Evolutionary conservation across 2,797 vertebrate genomes (phyloP).

Genomic region (Fistularia tabacaria): DNA sequence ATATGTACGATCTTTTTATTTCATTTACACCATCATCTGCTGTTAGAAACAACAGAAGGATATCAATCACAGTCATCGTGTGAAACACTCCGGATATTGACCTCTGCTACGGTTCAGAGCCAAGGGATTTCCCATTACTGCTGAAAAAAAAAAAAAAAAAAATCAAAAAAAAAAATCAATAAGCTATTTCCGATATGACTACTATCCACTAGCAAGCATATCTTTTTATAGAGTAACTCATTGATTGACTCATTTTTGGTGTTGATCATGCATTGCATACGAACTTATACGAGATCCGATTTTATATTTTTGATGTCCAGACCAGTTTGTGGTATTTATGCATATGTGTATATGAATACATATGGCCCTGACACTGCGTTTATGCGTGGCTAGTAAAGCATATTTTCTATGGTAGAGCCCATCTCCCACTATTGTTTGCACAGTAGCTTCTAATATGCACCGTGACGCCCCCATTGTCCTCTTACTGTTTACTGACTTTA

Average conservation of each 20-base stretch:
- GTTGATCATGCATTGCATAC: slow-evolving; percentile 55
- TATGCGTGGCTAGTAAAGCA: slow-evolving; percentile 60
- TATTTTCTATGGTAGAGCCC: slow-evolving; percentile 68
- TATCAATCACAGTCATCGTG: slow-evolving; percentile 32
- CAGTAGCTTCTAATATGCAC: slow-evolving; percentile 73
- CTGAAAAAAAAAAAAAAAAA: slow-evolving; percentile 12
- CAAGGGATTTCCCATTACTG: slow-evolving; percentile 41
- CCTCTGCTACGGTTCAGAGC: slow-evolving; percentile 15
- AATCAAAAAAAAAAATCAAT: slow-evolving; percentile 32
- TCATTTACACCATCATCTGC: slow-evolving; percentile 31
- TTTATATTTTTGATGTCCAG: slow-evolving; percentile 72
- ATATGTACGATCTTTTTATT: slow-evolving; percentile 28
- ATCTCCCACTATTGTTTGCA: slow-evolving; percentile 68
- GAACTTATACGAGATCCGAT: slow-evolving; percentile 49
- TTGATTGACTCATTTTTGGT: slow-evolving; percentile 62
- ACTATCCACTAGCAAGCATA: slow-evolving; percentile 45
- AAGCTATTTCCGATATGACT: slow-evolving; percentile 55
- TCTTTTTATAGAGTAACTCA: slow-evolving; percentile 57
- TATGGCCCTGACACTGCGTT: slow-evolving; percentile 66
- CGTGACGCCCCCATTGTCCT: slow-evolving; percentile 66
- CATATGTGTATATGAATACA: slow-evolving; percentile 70
- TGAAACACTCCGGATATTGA: slow-evolving; percentile 25
- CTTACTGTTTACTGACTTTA: slow-evolving; percentile 64
- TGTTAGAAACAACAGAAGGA: slow-evolving; percentile 28
- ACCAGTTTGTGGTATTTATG: slow-evolving; percentile 71